A percentile compares a stretch with the other conserved stretches of the same genome.
Evolutionary conservation across 2,113 vertebrate genomes (phyloP).

Genomic region (Papio anubis): DNA sequence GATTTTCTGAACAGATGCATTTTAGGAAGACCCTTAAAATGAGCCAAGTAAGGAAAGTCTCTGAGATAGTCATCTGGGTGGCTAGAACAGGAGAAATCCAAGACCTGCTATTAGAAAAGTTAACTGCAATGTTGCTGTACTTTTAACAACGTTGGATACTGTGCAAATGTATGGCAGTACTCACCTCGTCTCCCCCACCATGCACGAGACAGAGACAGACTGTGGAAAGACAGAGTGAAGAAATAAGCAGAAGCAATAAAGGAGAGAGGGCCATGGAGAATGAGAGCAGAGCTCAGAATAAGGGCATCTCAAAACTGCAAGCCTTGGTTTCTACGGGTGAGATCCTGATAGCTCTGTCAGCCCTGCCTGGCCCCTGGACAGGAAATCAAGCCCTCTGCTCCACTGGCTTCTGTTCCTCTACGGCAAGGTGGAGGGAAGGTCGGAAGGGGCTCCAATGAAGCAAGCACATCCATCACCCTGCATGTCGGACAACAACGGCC

Average conservation of each 20-base stretch:
- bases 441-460: background rate
- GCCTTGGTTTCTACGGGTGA: background rate
- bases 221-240: slow-evolving; percentile 51
- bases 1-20: background rate
- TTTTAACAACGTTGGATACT: background rate
- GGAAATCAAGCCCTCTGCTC: background rate
- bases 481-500: background rate
- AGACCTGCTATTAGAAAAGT: background rate
- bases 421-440: background rate
- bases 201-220: slow-evolving; percentile 29
- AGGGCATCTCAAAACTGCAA: accelerated
- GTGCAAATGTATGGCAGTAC: background rate
- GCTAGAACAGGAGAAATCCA: background rate
- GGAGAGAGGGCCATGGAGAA: background rate
- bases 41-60: background rate
- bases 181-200: background rate
- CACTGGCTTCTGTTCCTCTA: background rate
- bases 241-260: background rate
- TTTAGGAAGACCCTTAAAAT: background rate
- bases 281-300: background rate
- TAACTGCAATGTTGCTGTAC: no score
- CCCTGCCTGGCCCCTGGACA: background rate
- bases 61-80: background rate
- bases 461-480: background rate
- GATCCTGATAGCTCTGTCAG: background rate